These are phyloP conservation scores for Antitype chi DNA, from an alignment of 2,888 invertebrate genomes.

Conservation along the genomic window DNA sequence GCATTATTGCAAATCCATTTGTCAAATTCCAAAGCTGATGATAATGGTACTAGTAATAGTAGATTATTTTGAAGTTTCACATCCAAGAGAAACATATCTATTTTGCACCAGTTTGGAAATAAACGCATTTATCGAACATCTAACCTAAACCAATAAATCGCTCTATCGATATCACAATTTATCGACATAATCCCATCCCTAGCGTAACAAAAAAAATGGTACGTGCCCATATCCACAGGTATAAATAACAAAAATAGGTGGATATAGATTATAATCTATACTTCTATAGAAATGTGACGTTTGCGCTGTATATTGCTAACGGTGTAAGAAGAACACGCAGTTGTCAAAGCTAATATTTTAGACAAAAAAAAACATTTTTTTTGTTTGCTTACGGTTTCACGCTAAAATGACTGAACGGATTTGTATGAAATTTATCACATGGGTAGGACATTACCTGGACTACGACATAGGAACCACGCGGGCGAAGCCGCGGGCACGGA, in stretches of 20 bases:
- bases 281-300: conserved; percentile 51
- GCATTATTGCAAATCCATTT: neutral
- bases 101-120: neutral
- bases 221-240: conserved; percentile 78
- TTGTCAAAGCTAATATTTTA: neutral
- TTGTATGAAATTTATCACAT: no score
- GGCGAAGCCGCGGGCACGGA: no score
- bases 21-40: neutral
- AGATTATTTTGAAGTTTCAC: neutral
- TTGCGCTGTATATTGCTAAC: conserved; percentile 26
- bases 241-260: conserved; percentile 75
- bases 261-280: conserved; percentile 62
- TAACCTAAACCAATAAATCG: neutral
- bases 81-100: neutral
- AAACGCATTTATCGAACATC: neutral
- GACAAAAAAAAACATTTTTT: neutral
- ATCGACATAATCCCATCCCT: conserved; percentile 71
- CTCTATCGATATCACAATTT: conserved; percentile 35
- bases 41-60: neutral
- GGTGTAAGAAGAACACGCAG: conserved; percentile 24
- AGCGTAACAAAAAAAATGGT: conserved; percentile 72
- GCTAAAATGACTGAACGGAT: no score
- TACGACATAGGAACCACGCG: no score
- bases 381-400: no score
- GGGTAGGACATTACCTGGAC: no score